A percentile compares a stretch with the other conserved stretches of the same genome.
These are phyloP conservation scores for Lasioglossum figueresi DNA, from an alignment of 2,888 invertebrate genomes.

Conservation along the genomic window DNA sequence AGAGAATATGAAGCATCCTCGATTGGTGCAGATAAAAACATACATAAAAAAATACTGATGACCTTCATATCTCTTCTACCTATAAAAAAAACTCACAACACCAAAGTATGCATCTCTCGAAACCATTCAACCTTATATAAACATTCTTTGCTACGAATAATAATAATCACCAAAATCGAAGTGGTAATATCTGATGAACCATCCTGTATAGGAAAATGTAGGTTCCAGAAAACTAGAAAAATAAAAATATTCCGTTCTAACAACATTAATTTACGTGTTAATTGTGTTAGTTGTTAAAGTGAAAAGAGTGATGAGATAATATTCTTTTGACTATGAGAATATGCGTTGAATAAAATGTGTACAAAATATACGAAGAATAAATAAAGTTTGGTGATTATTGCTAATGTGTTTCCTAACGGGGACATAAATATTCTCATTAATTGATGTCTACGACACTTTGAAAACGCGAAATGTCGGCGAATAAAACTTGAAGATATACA, in stretches of 20 bases:
- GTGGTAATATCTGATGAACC: too few relatives aligned
- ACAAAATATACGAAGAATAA: background rate
- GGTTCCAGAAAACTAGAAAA: background rate
- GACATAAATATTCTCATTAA: constrained; percentile 27
- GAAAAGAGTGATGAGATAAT: background rate
- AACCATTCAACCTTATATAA: too few relatives aligned
- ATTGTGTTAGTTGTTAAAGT: too few relatives aligned
- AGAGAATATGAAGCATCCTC: too few relatives aligned
- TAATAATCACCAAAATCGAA: too few relatives aligned
- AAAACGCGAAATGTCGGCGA: constrained; percentile 27
- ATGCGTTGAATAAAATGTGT: background rate
- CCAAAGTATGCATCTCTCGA: too few relatives aligned
- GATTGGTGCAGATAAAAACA: too few relatives aligned
- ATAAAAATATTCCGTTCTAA: background rate
- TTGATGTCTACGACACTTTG: constrained; percentile 4
- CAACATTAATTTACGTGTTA: background rate
- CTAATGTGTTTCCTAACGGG: constrained; percentile 19
- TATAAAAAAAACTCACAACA: too few relatives aligned
- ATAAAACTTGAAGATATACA: constrained; percentile 57
- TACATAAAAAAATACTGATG: too few relatives aligned
- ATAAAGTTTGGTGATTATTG: background rate
- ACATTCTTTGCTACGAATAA: too few relatives aligned
- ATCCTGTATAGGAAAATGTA: background rate
- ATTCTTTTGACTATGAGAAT: background rate
- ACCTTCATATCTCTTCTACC: too few relatives aligned